Evolutionary conservation across 2,888 invertebrate species (phyloP).

Genomic region (Exephanes ischioxanthus): DNA sequence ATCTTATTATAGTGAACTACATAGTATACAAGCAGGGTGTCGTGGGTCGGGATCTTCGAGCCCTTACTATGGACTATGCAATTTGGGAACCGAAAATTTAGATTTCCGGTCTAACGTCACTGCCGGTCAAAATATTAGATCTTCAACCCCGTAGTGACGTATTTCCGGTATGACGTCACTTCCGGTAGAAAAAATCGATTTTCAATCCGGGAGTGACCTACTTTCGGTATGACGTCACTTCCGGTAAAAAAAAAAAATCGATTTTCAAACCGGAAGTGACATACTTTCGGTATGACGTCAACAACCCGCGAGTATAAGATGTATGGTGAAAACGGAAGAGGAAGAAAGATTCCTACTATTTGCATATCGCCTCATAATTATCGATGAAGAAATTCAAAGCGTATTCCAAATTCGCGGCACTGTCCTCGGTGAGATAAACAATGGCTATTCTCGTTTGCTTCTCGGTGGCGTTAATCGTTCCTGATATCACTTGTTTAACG

Average conservation of each 20-base stretch:
- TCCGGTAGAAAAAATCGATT: too few relatives aligned
- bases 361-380: constrained; percentile 65
- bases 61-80: background rate
- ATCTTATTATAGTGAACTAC: background rate
- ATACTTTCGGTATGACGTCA: too few relatives aligned
- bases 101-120: too few relatives aligned
- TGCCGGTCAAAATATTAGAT: too few relatives aligned
- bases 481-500: constrained; percentile 57
- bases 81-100: too few relatives aligned
- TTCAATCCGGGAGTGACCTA: too few relatives aligned
- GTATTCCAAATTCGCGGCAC: constrained; percentile 63
- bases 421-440: constrained; percentile 53
- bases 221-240: too few relatives aligned
- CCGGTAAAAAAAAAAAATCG: too few relatives aligned
- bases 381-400: constrained; percentile 68
- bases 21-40: background rate
- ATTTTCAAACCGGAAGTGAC: too few relatives aligned
- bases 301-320: background rate
- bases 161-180: too few relatives aligned
- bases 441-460: constrained; percentile 58
- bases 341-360: constrained; percentile 59
- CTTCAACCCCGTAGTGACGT: too few relatives aligned
- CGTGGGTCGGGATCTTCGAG: background rate
- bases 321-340: background rate
- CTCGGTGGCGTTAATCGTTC: constrained; percentile 42